These are phyloP conservation scores for Melanophora roralis DNA, from an alignment of 2,888 invertebrate species.

Conservation along the genomic window DNA sequence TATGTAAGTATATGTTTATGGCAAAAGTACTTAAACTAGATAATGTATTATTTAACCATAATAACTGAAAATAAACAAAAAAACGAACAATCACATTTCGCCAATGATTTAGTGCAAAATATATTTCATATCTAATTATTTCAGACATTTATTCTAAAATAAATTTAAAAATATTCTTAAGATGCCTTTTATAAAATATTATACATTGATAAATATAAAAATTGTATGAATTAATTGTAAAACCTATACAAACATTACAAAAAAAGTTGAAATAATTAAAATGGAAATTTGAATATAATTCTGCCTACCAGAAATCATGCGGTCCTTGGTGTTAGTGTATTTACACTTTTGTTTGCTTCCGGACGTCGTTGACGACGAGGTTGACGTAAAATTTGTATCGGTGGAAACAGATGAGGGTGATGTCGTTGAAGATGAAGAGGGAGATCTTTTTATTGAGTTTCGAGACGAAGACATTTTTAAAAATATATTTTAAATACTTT, in stretches of 20 bases:
- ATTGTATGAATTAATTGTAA: no score
- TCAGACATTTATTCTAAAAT: no score
- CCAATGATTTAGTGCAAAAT: no score
- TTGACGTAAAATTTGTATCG: slow-evolving; percentile 58
- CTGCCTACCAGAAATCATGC: slow-evolving; percentile 72
- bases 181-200: no score
- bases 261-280: background rate
- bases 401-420: slow-evolving; percentile 61
- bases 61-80: background rate
- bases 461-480: slow-evolving; percentile 68
- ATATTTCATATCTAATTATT: no score
- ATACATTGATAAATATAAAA: no score
- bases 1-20: no score
- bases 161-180: no score
- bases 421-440: slow-evolving; percentile 64
- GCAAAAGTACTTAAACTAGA: background rate
- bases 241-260: no score
- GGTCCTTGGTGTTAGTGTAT: slow-evolving; percentile 74
- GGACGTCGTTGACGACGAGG: slow-evolving; percentile 59
- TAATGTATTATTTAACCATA: background rate
- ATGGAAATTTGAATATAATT: slow-evolving; percentile 10
- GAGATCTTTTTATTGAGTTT: slow-evolving; percentile 69
- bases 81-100: background rate
- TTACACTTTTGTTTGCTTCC: slow-evolving; percentile 72
- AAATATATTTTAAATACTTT: slow-evolving; percentile 36